Percentiles rank a stretch among this genome's conserved stretches.
Conservation (phyloP, 1,140 invertebrate genomes). For the Euglossa dilemma region DNA sequence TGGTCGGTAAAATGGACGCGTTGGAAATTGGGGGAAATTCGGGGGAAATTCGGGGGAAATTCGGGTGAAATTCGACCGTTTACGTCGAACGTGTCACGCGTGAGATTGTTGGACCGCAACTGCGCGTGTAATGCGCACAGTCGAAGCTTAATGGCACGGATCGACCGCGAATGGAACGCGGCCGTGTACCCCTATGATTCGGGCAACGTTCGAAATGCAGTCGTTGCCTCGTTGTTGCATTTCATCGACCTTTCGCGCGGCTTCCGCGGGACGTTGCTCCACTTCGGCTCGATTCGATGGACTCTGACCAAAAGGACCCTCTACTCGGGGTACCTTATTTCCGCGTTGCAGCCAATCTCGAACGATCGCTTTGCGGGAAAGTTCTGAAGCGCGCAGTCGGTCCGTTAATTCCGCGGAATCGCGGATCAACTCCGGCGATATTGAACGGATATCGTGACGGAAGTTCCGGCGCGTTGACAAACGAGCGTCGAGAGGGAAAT, state of each 20-base stretch:
- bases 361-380: no score
- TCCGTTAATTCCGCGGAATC: no score
- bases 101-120: constrained; percentile 4
- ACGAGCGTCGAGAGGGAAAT: neutral
- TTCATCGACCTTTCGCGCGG: neutral
- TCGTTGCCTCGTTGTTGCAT: neutral
- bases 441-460: no score
- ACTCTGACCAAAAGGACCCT: no score
- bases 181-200: no score
- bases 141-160: neutral
- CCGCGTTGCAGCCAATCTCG: no score
- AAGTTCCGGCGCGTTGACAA: no score
- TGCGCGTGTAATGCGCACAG: constrained; percentile 5
- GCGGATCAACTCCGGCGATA: no score
- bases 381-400: no score
- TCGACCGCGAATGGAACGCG: constrained; percentile 2
- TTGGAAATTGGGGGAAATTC: neutral
- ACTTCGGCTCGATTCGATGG: neutral
- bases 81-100: neutral
- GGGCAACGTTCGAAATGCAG: neutral
- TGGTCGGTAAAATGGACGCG: constrained; percentile 10
- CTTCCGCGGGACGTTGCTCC: neutral
- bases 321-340: no score
- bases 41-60: neutral
- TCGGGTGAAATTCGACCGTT: neutral